phyloP scores from a whole-genome alignment of 2,888 invertebrate species.

The Limnephilus auricula region DNA sequence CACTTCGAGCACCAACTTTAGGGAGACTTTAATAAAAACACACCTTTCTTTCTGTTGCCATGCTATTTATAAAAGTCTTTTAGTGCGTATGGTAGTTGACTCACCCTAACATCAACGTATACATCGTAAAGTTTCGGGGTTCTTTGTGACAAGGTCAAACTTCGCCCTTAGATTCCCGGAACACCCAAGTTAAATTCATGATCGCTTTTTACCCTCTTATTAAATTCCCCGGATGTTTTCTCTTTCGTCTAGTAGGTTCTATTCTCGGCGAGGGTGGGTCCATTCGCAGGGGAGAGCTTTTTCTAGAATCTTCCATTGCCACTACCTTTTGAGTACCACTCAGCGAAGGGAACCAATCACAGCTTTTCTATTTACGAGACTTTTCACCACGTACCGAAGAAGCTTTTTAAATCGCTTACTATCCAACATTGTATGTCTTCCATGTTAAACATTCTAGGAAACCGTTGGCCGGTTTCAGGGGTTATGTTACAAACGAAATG shows the following conservation, averaged over 20 bases:
- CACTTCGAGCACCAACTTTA: background rate
- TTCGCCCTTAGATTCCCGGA: background rate
- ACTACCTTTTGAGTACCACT: background rate
- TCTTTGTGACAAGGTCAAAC: slow-evolving; percentile 37
- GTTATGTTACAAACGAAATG: background rate
- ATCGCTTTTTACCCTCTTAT: slow-evolving; percentile 20
- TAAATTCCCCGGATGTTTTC: slow-evolving; percentile 26
- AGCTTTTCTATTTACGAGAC: background rate
- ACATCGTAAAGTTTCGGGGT: background rate
- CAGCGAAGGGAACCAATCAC: background rate
- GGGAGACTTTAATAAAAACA: background rate
- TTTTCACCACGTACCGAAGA: background rate
- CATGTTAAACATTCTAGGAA: background rate
- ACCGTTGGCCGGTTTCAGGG: background rate
- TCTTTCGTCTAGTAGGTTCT: background rate
- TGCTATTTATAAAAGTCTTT: background rate
- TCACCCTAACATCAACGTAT: slow-evolving; percentile 25
- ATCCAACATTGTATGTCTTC: background rate
- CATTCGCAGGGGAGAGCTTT: background rate
- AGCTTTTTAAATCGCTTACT: background rate
- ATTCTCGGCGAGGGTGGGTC: slow-evolving; percentile 2
- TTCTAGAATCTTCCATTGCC: slow-evolving; percentile 16
- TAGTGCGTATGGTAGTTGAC: slow-evolving; percentile 8
- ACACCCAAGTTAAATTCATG: background rate
- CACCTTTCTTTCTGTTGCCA: slow-evolving; percentile 17